phyloP scores from a whole-genome alignment of 2,113 vertebrate species.

The Cyphomyrus plagiostoma region DNA sequence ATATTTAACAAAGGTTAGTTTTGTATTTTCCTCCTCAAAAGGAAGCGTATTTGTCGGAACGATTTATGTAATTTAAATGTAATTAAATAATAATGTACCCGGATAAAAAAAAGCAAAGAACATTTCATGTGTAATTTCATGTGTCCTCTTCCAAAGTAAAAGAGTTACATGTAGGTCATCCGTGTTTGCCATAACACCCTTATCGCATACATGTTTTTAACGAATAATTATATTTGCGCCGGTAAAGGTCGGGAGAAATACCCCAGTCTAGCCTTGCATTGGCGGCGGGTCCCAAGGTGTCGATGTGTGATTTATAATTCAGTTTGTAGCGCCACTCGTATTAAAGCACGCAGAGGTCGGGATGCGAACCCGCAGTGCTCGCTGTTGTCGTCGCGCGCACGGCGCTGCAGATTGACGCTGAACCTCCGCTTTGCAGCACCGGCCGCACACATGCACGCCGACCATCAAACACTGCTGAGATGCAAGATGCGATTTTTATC shows the following conservation, averaged over 20 bases:
- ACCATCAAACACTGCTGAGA: background rate
- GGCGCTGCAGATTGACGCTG: constrained; percentile 13
- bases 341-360: background rate
- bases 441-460: background rate
- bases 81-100: too few species aligned
- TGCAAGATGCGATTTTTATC: background rate
- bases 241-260: background rate
- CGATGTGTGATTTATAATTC: constrained; percentile 8
- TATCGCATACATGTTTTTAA: background rate
- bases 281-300: background rate
- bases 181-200: background rate
- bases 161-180: background rate
- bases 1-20: background rate
- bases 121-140: background rate
- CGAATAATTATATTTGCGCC: background rate
- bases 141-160: background rate
- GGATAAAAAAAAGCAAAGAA: background rate
- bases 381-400: background rate
- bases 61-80: background rate
- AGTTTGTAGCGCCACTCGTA: background rate
- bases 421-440: constrained; percentile 15
- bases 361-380: constrained; percentile 12
- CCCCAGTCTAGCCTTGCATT: constrained; percentile 3
- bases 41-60: background rate
- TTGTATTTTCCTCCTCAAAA: background rate